Evolutionary conservation across 2,113 vertebrate genomes (phyloP).

Genomic region (Ariopsis seemanni): DNA sequence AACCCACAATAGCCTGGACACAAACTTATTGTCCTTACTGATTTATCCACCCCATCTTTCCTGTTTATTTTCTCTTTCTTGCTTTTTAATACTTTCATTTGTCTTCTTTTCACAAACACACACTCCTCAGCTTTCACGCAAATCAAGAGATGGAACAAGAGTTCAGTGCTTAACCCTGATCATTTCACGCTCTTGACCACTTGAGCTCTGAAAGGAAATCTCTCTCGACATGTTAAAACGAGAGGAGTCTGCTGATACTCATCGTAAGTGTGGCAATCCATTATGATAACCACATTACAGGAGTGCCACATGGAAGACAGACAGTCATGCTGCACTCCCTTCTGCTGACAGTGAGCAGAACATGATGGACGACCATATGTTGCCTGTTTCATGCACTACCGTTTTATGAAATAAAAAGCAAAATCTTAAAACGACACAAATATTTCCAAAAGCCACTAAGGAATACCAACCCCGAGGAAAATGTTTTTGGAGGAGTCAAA

Average conservation of each 20-base stretch:
- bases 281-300: background rate
- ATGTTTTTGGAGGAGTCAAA: constrained; percentile 85
- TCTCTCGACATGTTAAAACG: constrained; percentile 7
- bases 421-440: constrained; percentile 1
- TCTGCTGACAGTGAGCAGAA: background rate
- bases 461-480: constrained; percentile 82
- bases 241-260: background rate
- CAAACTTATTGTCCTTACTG: background rate
- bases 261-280: constrained; percentile 7
- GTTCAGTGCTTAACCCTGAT: background rate
- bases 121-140: background rate
- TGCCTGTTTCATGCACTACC: background rate
- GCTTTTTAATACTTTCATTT: background rate
- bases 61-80: background rate
- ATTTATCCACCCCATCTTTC: background rate
- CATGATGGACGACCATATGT: background rate
- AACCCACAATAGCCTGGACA: background rate
- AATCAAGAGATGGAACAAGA: background rate
- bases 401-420: background rate
- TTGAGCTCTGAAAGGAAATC: background rate
- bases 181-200: background rate
- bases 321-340: background rate
- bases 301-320: background rate
- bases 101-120: background rate
- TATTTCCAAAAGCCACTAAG: background rate